Base-by-base conservation (phyloP, 1,140 invertebrate species). In the Drosophila bocki region DNA sequence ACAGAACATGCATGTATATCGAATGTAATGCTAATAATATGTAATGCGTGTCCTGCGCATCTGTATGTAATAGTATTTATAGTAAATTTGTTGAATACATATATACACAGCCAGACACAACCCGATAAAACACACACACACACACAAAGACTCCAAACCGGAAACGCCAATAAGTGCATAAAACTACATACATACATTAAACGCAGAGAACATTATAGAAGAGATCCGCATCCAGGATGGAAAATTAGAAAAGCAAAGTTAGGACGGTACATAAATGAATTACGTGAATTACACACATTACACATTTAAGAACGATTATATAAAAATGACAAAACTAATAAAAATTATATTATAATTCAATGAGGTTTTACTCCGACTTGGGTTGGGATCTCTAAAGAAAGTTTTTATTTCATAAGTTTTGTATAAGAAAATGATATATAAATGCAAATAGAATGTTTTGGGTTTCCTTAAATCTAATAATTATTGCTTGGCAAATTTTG, bases 401-500 rank as follows among this genome's bases (percentile, higher is more conserved):
- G 8, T 17, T 33, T 51, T 51, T 51, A 51, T 51, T 51, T 7
- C 1, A 12, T 7, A 51, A 3, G 1, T 47, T 7, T 12, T 6
- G 2, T 26, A 17, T 3, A 54, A 19, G 29, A 15, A 41, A 19
- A 6, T 1, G 6, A 26, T 39, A 32, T 29, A 22, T 51, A 70
- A 67, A 79, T 59, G 61, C 51, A 47, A 44, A 9, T 11, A 3
- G n/a, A 56, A 56, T 26, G 45, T 61, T 63, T 54, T 33, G 39
- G 13, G 45, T 63, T 61, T 54, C 67, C 12, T 29, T n/a, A 39
- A 22, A 11, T 15, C 3, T 9, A 57, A n/a, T 42, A 37, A 51
- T 82, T 69, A 80, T 82, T 94, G 95, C 95, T 93, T 96, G 96
- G 77, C 95, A 95, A 78, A 94, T 95, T 93, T 96, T 8, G 96